These are phyloP conservation scores for Erebia ligea DNA, from an alignment of 2,888 invertebrate species.

Conservation along the genomic window DNA sequence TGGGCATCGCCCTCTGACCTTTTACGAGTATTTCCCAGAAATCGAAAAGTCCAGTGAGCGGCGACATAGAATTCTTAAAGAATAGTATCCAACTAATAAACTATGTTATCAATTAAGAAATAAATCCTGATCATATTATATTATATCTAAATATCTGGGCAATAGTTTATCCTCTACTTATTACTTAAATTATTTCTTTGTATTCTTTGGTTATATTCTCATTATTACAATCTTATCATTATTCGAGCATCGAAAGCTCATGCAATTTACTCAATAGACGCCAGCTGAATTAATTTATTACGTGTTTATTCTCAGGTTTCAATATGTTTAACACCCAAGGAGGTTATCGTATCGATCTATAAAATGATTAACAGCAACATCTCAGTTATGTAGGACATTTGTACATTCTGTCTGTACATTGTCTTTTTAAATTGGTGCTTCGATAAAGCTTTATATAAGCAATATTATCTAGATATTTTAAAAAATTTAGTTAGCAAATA, in stretches of 20 bases:
- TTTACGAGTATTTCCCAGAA: conserved; percentile 17
- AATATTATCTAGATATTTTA: too few relatives aligned
- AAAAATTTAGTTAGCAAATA: too few relatives aligned
- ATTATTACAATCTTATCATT: not conserved
- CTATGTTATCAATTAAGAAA: not conserved
- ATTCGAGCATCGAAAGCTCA: conserved; percentile 1
- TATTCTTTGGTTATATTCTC: not conserved
- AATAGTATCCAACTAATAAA: not conserved
- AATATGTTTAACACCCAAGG: not conserved
- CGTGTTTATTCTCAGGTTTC: conserved; percentile 10
- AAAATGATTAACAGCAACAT: conserved; percentile 5
- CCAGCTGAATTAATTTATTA: conserved; percentile 1
- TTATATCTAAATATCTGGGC: not conserved
- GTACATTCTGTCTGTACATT: too few relatives aligned
- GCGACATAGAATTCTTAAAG: not conserved
- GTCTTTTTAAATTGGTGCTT: not conserved
- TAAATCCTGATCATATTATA: conserved; percentile 1
- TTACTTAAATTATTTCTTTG: not conserved
- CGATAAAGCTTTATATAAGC: too few relatives aligned
- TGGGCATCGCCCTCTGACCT: not conserved
- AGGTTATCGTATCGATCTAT: conserved; percentile 6
- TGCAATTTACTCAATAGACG: conserved; percentile 7
- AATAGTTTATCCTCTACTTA: not conserved
- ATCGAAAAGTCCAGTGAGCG: conserved; percentile 1
- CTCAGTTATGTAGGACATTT: not conserved